Conservation (phyloP, 2,888 invertebrate genomes). For the Aplocera efformata region DNA sequence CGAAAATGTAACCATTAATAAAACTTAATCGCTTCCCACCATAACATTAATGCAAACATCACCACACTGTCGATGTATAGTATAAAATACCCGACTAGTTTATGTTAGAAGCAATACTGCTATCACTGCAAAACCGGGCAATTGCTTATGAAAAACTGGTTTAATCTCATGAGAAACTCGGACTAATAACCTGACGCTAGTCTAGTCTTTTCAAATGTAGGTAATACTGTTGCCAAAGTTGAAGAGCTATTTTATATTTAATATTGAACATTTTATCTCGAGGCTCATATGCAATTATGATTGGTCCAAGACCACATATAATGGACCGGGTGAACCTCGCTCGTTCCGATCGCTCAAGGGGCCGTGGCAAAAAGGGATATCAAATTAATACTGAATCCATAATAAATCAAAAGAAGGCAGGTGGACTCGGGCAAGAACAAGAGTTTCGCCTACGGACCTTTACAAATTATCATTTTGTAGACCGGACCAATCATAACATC, state of each 20-base stretch:
- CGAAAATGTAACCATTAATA: constrained; percentile 33
- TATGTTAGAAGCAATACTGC: constrained; percentile 30
- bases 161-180: constrained; percentile 32
- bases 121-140: constrained; percentile 46
- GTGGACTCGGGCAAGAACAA: constrained; percentile 69
- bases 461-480: constrained; percentile 68
- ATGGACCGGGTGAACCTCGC: constrained; percentile 65
- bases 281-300: constrained; percentile 76
- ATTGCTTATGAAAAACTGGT: constrained; percentile 62
- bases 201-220: constrained; percentile 16
- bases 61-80: constrained; percentile 17
- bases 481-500: constrained; percentile 28
- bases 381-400: constrained; percentile 81
- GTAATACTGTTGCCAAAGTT: constrained; percentile 33
- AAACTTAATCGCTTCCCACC: constrained; percentile 37
- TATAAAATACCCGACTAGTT: constrained; percentile 14
- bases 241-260: constrained; percentile 54
- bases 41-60: constrained; percentile 32
- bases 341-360: constrained; percentile 75
- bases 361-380: constrained; percentile 77
- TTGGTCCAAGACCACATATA: constrained; percentile 71
- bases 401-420: constrained; percentile 78
- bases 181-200: constrained; percentile 17
- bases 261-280: constrained; percentile 65
- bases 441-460: constrained; percentile 73